Base-by-base conservation (phyloP, 2,113 vertebrate genomes). In the Hippocampus zosterae region DNA sequence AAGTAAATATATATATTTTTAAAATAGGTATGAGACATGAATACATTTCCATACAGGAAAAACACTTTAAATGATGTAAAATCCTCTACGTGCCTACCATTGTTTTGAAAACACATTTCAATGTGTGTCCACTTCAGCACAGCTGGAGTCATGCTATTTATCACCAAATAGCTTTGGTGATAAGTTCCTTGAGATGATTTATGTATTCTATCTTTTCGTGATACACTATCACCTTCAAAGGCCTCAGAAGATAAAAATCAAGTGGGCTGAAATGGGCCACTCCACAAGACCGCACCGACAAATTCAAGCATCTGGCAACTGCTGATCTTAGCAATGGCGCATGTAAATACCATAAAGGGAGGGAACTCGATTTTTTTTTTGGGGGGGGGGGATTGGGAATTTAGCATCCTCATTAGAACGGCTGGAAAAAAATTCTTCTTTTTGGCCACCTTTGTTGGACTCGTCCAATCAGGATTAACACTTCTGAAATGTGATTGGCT, bases 181-280 rank as follows among this genome's bases (percentile, higher is more conserved):
- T 57, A 27, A 11, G 12, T 59, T 59, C 27, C 25, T 59, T 33
- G 27, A 27, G 27, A 29, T 59, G 27, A 59, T 59, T 59, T 59
- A 29, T 59, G 56, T 29, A 29, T 29, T 15, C 1, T 29, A 59
- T 59, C 56, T 29, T 59, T 29, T 57, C 11, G 12, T 57, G 56
- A 59, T 59, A 29, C 25, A 59, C 56, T 59, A 18, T 59, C 56
- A 59, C 56, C 56, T 59, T 59, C 56, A 29, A 29, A 59, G 11
- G 56, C 25, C 13, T 15, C 25, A 27, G 33, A 59, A 59, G 27
- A 59, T 29, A 59, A 59, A 59, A 29, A 59, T 16, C 25, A 59
- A 18, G 13, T 2, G 4, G 25, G 27, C 12, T 29, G 25, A 3
- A 15, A 29, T 27, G n/a, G 10, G 53, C n/a, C 25, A 57, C 23